Percentiles rank a stretch among this genome's conserved stretches.
These are phyloP conservation scores for Ormyrus nitidulus DNA, from an alignment of 2,888 invertebrate genomes.

Conservation along the genomic window DNA sequence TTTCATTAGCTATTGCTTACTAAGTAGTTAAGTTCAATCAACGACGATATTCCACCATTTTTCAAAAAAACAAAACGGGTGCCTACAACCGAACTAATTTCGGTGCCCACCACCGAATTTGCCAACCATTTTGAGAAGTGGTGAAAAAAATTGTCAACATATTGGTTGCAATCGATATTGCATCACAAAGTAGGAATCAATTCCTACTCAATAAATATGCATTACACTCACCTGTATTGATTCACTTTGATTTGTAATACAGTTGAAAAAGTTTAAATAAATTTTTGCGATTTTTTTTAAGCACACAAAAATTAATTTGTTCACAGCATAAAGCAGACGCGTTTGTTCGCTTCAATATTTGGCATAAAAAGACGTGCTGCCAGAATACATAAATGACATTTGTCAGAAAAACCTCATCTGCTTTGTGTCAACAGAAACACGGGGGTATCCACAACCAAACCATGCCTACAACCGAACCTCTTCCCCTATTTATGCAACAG, in stretches of 20 bases:
- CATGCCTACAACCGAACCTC: slow-evolving; percentile 13
- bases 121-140: too few species aligned
- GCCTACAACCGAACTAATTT: not conserved
- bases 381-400: slow-evolving; percentile 7
- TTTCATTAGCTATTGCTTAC: slow-evolving; percentile 7
- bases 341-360: slow-evolving; percentile 4
- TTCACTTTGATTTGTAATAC: too few species aligned
- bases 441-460: slow-evolving; percentile 7
- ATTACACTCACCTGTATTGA: too few species aligned
- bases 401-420: slow-evolving; percentile 2
- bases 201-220: too few species aligned
- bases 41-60: slow-evolving; percentile 13
- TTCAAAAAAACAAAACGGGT: not conserved
- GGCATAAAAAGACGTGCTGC: slow-evolving; percentile 17
- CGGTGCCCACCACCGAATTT: too few species aligned
- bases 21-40: slow-evolving; percentile 1
- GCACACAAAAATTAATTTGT: slow-evolving; percentile 14
- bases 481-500: too few species aligned
- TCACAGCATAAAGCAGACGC: slow-evolving; percentile 16
- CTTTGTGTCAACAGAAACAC: slow-evolving; percentile 1
- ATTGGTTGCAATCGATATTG: too few species aligned
- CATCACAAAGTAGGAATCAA: too few species aligned
- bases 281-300: not conserved
- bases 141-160: too few species aligned
- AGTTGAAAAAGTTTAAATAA: too few species aligned